These are phyloP conservation scores for Cordylochernes scorpioides DNA, from an alignment of 2,888 invertebrate species.

Conservation along the genomic window DNA sequence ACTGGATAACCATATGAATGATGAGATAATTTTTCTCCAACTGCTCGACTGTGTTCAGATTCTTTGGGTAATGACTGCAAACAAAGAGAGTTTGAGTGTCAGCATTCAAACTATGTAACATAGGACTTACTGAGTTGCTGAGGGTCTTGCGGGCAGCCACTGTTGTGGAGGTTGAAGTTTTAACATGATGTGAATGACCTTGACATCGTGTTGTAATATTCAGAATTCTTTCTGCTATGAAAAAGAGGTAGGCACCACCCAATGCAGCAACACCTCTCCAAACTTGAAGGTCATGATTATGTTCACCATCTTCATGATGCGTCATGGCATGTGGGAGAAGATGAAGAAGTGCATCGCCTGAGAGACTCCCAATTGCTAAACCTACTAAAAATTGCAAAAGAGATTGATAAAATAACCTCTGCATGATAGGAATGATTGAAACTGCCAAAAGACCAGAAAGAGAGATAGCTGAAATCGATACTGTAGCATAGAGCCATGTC, in stretches of 20 bases:
- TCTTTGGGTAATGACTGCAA: no score
- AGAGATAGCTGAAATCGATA: conserved; percentile 56
- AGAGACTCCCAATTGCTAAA: conserved; percentile 64
- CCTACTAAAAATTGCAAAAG: conserved; percentile 72
- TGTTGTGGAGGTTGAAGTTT: no score
- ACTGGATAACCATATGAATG: no score
- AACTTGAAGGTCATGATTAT: no score
- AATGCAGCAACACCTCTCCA: conserved; percentile 61
- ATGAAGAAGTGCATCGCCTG: conserved; percentile 73
- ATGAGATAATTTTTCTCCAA: no score
- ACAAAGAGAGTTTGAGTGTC: no score
- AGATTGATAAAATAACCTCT: conserved; percentile 51
- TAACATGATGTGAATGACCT: no score
- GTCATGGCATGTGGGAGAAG: conserved; percentile 67
- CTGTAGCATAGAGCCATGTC: conserved; percentile 56
- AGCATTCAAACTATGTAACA: no score
- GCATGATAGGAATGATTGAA: conserved; percentile 70
- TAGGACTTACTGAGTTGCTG: no score
- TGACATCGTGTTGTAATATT: conserved; percentile 2
- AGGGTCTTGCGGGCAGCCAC: no score
- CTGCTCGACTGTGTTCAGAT: no score
- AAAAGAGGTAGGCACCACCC: conserved; percentile 58
- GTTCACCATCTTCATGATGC: no score
- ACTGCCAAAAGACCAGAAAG: conserved; percentile 62
- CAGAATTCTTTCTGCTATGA: conserved; percentile 26